phyloP scores from a whole-genome alignment of 2,888 invertebrate genomes.

The Theretra japonica region DNA sequence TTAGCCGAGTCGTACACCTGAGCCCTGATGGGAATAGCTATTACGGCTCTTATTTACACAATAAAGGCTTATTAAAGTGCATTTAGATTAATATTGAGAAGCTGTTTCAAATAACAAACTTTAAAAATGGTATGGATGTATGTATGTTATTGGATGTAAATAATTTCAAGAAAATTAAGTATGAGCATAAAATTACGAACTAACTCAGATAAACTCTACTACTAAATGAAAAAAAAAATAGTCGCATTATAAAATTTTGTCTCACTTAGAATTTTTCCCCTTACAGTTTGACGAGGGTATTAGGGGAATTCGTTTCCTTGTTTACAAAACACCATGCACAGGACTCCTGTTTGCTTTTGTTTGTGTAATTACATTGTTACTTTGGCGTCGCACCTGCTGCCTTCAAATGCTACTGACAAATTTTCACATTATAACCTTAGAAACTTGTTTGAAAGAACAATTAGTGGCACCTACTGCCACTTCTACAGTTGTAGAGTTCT shows the following conservation, averaged over 20 bases:
- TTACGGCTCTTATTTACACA: neutral
- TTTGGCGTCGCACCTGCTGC: conserved; percentile 55
- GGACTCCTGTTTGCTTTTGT: conserved; percentile 55
- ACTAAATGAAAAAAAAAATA: no score
- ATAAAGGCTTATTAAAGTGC: neutral
- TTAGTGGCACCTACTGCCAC: neutral
- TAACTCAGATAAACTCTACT: no score
- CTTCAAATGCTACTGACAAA: conserved; percentile 50
- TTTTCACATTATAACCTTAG: conserved; percentile 35
- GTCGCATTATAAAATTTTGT: neutral
- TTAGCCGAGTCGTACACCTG: neutral
- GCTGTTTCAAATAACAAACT: no score
- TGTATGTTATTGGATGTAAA: no score
- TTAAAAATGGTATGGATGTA: no score
- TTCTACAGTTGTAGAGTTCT: neutral
- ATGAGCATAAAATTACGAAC: no score
- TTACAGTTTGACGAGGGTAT: conserved; percentile 44
- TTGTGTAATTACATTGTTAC: conserved; percentile 59
- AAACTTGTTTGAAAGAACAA: conserved; percentile 22
- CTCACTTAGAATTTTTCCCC: conserved; percentile 36
- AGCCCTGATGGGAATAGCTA: neutral
- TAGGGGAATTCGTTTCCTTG: conserved; percentile 57
- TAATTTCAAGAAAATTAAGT: no score
- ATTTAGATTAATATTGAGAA: neutral
- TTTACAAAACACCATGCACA: conserved; percentile 59